Conservation (phyloP, 2,888 invertebrate genomes). For the Tridacna crocea region DNA sequence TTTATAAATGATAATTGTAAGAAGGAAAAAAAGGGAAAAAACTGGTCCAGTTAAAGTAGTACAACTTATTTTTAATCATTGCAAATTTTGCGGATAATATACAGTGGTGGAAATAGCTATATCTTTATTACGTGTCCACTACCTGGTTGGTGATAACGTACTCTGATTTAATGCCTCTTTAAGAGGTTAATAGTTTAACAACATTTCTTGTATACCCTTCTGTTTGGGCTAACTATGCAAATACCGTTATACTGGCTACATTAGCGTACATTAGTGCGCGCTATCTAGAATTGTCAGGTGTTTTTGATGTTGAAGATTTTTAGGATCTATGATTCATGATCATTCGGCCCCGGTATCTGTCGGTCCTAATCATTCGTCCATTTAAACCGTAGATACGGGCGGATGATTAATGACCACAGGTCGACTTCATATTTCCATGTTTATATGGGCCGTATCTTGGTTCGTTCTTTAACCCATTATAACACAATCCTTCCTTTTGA, state of each 20-base stretch:
- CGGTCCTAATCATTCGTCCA: constrained; percentile 44
- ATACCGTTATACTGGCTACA: constrained; percentile 1
- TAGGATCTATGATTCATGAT: constrained; percentile 22
- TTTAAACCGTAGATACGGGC: constrained; percentile 45
- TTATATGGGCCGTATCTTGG: constrained; percentile 31
- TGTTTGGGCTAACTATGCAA: background rate
- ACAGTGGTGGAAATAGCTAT: no score
- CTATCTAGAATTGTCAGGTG: constrained; percentile 7
- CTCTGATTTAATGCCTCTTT: no score
- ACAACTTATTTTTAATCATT: no score
- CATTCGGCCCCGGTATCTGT: constrained; percentile 28
- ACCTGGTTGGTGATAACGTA: no score
- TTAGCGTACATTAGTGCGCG: constrained; percentile 3
- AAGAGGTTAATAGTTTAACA: background rate
- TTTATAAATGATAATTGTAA: no score
- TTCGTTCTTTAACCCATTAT: no score
- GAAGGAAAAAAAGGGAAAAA: no score
- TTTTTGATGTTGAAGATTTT: constrained; percentile 27
- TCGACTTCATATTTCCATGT: constrained; percentile 37
- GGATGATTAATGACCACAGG: constrained; percentile 41
- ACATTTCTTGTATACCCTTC: no score
- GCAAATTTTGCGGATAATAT: no score
- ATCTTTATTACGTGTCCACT: no score
- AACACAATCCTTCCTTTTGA: no score
- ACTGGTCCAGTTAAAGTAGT: no score